Evolutionary conservation across 2,888 invertebrate species (phyloP), one percentile per base, ranked within the genome.

Genomic region (Mesochorus sp.): DNA sequence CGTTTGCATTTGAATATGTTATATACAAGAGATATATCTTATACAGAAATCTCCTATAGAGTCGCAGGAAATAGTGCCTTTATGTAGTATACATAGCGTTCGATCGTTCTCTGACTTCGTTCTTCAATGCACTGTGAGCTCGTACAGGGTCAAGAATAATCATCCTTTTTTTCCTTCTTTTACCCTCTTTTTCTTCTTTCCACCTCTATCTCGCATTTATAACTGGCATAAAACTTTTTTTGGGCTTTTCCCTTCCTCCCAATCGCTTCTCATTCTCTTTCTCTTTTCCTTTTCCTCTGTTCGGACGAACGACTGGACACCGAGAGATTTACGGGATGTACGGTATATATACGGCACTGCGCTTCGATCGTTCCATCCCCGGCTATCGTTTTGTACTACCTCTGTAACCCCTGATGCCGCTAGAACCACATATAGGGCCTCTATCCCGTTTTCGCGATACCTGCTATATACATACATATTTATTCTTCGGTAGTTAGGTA

Each of bases 221-320:
- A 61, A 71, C 70, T 71, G 39, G 51, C 24, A 61, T 59, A 59
- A 49, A 61, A 71, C 68, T 62, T 51, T 64, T 71, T 64, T 37
- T 62, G 28, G 14, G 14, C 12, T 44, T 66, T 51, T 51, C 64
- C 59, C 59, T 53, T 26, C 64, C 57, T 62, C 39, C 24, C 37
- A 37, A 68, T 26, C 21, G 59, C 26, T 59, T 44, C 37, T 59
- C 59, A 59, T 66, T 67, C 53, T 59, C 59, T 64, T 66, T 67
- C 53, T 37, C 12, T 62, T 5, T 70, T 73, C 68, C 73, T 78
- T 74, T 71, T 74, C 59, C 70, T 74, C 70, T 44, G 61, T 74
- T 61, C 70, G 68, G 68, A 71, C 74, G 74, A 74, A 78, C 78
- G 78, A 78, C 70, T 74, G 78, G 78, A 78, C 70, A 74, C 59